These are phyloP conservation scores for Pocillopora meandrina DNA, from an alignment of 92 coral and sea anemone species.

Conservation along the genomic window DNA sequence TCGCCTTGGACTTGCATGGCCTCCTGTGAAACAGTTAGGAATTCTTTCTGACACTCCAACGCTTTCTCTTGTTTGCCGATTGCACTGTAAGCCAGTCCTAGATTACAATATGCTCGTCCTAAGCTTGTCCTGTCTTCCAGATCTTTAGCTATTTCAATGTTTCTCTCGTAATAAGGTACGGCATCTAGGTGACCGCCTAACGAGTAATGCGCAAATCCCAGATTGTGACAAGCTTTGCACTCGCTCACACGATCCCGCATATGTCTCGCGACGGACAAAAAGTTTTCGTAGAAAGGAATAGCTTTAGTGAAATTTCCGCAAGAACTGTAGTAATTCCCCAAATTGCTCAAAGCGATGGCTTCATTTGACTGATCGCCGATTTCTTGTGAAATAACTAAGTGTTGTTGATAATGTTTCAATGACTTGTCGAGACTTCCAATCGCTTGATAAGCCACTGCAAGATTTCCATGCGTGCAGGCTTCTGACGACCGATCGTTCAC, in stretches of 20 bases:
- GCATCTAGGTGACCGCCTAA: constrained; percentile 89
- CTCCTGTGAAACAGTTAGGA: constrained; percentile 81
- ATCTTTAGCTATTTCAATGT: constrained; percentile 83
- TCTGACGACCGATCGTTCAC: constrained; percentile 92
- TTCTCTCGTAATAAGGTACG: constrained; percentile 81
- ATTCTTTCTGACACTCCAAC: constrained; percentile 74
- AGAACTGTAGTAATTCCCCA: constrained; percentile 96
- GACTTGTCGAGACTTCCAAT: constrained; percentile 93
- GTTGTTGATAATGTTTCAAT: constrained; percentile 92
- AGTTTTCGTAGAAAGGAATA: constrained; percentile 85
- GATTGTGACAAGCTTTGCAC: constrained; percentile 96
- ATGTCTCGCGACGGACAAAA: constrained; percentile 63
- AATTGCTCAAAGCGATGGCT: constrained; percentile 85
- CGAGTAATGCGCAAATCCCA: constrained; percentile 94
- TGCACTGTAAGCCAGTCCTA: constrained; percentile 91
- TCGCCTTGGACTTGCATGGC: constrained; percentile 71
- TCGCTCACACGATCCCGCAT: constrained; percentile 80
- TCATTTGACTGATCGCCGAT: constrained; percentile 86
- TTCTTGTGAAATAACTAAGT: constrained; percentile 78
- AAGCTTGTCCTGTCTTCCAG: constrained; percentile 83
- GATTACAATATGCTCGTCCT: constrained; percentile 87
- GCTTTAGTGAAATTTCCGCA: constrained; percentile 91
- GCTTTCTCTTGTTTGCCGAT: constrained; percentile 83
- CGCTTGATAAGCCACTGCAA: constrained; percentile 98
- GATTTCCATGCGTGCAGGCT: constrained; percentile 96